Base-by-base conservation (phyloP, 2,888 invertebrate genomes). In the Horisme vitalbata region DNA sequence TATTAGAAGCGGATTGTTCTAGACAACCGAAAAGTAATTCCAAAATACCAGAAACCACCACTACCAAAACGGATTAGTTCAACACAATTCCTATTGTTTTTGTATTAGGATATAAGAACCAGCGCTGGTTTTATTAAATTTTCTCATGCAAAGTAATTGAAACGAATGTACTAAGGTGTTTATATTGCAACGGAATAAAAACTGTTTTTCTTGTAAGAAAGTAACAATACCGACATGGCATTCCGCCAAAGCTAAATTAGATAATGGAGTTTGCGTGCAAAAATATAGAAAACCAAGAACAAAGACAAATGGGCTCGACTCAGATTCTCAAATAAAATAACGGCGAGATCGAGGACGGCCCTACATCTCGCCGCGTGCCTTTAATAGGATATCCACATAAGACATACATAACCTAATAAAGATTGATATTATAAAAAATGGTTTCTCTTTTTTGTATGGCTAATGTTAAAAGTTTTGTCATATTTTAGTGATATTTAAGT, bases 261-360 rank as follows among this genome's bases (percentile, higher is more conserved):
- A 88, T 89, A 89, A 89, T 89, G 88, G 88, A 88, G 84, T 89
- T 88, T 87, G 87, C 86, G 88, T 88, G 88, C 88, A 87, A 89
- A 89, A 89, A 88, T 87, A 89, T 88, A 89, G 86, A 85, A 88
- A 88, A 85, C 84, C 78, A 79, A 82, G 85, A 89, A 89, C 88
- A 89, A 87, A 88, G 88, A 88, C 87, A 87, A 88, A 88, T 88
- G 88, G 83, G 82, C 79, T 76, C 83, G 80, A 75, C 80, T 83
- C 71, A 81, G 79, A 79, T 77, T 82, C 79, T 78, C 82, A 74
- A 85, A 86, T 85, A 85, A 86, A 87, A 83, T 86, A 84, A 81
- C 76, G 59, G 65, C 61, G 70, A 80, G 81, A 79, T 81, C 80
- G 77, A 75, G 77, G 75, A 75, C 72, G 67, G 62, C 61, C 61